Base-by-base conservation (phyloP, 2,888 invertebrate species). In the Phalera bucephala region DNA sequence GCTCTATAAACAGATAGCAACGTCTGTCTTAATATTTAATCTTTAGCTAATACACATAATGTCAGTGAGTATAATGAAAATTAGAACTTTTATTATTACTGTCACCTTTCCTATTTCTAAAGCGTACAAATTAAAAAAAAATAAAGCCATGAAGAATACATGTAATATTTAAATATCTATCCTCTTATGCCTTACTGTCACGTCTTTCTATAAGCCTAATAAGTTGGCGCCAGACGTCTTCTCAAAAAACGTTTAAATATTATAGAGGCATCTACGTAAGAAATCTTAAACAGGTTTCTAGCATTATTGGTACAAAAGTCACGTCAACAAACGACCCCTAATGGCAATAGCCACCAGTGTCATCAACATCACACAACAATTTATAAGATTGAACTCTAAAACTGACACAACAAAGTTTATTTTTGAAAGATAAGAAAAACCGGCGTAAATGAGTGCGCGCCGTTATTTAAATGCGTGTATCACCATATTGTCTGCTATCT, bases 391-490 rank as follows among this genome's bases (percentile, higher is more conserved):
- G 26, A 40, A 71, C 74, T 70, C 45, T 80, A 65, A 36, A 3
- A 0, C 0, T 15, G 39, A 7, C 0, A 0, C 0, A 0, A 28
- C 58, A 73, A 52, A 57, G 30, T 52, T 53, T 15, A 45, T 55
- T 67, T 68, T 8, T 3, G 5, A n/a, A 46, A 48, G 33, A 38
- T 27, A 9, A 36, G 31, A 29, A 44, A 27, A 61, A 62, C 58
- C 61, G 52, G 64, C 54, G 72, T 69, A 75, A 85, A 82, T 79
- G 76, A 75, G 84, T 67, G 64, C 78, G 55, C 51, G 58, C 86
- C 86, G 87, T 87, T 87, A 82, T 28, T 58, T 53, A 40, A 40
- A 53, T 71, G 65, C 70, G 69, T 75, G 67, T 83, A 84, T 85
- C 83, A 72, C 80, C 64, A 73, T 76, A 81, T 78, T 77, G 72